phyloP scores from a whole-genome alignment of 2,797 vertebrate species.

The Todus mexicanus region DNA sequence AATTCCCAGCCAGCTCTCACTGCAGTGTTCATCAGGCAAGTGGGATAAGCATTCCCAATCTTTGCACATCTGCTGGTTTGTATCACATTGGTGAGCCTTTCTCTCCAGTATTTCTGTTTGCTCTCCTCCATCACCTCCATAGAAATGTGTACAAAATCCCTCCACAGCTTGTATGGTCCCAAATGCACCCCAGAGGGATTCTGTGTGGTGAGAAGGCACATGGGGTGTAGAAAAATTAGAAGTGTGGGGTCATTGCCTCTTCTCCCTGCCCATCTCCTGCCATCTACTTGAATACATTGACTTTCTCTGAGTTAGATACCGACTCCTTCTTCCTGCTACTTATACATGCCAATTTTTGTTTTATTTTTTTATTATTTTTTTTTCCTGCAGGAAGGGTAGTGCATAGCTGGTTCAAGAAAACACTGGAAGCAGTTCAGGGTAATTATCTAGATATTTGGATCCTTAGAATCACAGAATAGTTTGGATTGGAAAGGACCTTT shows the following conservation, averaged over 20 bases:
- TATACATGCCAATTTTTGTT: neutral
- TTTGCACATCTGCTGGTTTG: neutral
- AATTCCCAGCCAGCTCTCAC: neutral
- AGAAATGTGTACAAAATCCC: neutral
- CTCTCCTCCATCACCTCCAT: neutral
- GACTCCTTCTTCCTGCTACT: neutral
- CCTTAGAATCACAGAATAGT: neutral
- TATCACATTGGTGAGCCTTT: neutral
- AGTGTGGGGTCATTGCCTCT: neutral
- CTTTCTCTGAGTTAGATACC: neutral
- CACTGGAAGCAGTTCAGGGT: neutral
- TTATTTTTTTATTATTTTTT: no score
- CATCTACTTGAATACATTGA: neutral
- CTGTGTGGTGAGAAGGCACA: neutral
- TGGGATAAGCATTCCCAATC: neutral
- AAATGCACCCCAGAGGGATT: neutral
- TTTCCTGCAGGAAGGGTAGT: neutral
- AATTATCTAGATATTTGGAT: neutral
- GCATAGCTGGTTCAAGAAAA: neutral
- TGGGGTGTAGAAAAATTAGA: neutral
- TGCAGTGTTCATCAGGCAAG: neutral
- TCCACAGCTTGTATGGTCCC: neutral
- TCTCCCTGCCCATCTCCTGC: neutral
- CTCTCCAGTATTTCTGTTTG: neutral
- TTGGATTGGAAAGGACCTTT: neutral